Conservation (phyloP, 2,888 invertebrate genomes). For the Andrena marginata region DNA sequence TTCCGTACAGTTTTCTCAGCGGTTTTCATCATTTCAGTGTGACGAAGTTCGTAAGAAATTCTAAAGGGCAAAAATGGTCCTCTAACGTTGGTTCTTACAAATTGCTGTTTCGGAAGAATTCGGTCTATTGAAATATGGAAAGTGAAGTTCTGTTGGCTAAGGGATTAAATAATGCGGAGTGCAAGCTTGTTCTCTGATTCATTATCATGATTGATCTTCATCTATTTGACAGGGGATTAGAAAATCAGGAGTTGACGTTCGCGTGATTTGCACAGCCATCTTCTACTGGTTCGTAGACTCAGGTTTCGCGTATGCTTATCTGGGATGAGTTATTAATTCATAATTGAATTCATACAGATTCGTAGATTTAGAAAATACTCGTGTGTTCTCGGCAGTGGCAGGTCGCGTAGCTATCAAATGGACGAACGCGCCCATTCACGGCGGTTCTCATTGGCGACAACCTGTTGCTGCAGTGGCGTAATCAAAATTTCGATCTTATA, state of each 20-base stretch:
- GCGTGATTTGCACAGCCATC: background rate
- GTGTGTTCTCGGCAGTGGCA: slow-evolving; percentile 40
- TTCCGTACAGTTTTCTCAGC: too few relatives aligned
- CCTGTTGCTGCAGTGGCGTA: slow-evolving; percentile 74
- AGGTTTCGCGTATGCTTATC: background rate
- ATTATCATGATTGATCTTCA: too few relatives aligned
- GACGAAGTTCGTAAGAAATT: too few relatives aligned
- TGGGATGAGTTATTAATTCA: background rate
- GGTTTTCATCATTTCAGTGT: too few relatives aligned
- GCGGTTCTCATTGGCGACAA: slow-evolving; percentile 70
- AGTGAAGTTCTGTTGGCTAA: too few relatives aligned
- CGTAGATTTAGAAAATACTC: slow-evolving; percentile 44
- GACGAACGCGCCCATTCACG: slow-evolving; percentile 69
- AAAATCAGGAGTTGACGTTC: background rate
- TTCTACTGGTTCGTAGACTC: slow-evolving; percentile 1
- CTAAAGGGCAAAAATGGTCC: too few relatives aligned
- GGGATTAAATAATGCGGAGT: too few relatives aligned
- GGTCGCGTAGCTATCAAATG: slow-evolving; percentile 61
- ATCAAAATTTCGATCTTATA: slow-evolving; percentile 24
- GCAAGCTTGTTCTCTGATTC: too few relatives aligned
- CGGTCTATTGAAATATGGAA: too few relatives aligned
- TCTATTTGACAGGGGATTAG: too few relatives aligned
- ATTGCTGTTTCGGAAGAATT: too few relatives aligned
- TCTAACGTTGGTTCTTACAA: too few relatives aligned
- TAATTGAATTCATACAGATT: slow-evolving; percentile 6